These are phyloP conservation scores for Hyperoodon ampullatus DNA, from an alignment of 2,113 vertebrate genomes.

Conservation along the genomic window DNA sequence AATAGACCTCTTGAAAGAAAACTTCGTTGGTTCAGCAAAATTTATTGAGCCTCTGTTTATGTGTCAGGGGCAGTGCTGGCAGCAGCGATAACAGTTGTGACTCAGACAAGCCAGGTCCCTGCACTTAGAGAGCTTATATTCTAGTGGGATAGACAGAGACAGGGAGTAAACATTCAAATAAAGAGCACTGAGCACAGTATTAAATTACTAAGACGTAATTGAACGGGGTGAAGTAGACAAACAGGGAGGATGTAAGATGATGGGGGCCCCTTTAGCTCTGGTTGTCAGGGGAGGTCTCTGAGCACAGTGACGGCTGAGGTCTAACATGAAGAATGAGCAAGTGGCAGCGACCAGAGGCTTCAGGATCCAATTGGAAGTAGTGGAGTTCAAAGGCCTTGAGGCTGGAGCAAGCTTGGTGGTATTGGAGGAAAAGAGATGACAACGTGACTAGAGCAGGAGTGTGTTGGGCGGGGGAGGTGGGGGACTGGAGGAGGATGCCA, in stretches of 20 bases:
- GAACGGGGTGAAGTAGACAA: background rate
- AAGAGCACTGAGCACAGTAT: background rate
- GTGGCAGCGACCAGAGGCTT: background rate
- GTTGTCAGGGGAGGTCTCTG: background rate
- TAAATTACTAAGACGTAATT: conserved; percentile 18
- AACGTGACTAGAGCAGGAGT: background rate
- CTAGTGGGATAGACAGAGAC: background rate
- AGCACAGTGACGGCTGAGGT: background rate
- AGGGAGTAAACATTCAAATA: background rate
- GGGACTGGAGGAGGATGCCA: background rate
- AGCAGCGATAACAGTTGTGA: background rate
- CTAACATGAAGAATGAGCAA: background rate
- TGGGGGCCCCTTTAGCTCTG: background rate
- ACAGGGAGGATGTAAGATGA: background rate
- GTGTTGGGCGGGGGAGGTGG: background rate
- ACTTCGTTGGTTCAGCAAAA: background rate
- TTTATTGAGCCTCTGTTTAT: background rate
- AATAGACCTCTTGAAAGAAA: background rate
- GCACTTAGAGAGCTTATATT: background rate
- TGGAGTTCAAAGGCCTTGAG: background rate
- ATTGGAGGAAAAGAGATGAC: background rate
- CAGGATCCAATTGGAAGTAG: background rate
- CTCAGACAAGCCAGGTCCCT: background rate
- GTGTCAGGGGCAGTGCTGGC: background rate
- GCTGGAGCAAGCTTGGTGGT: background rate